These are phyloP conservation scores for Pygoscelis antarcticus DNA, from an alignment of 2,113 vertebrate species.

Conservation along the genomic window DNA sequence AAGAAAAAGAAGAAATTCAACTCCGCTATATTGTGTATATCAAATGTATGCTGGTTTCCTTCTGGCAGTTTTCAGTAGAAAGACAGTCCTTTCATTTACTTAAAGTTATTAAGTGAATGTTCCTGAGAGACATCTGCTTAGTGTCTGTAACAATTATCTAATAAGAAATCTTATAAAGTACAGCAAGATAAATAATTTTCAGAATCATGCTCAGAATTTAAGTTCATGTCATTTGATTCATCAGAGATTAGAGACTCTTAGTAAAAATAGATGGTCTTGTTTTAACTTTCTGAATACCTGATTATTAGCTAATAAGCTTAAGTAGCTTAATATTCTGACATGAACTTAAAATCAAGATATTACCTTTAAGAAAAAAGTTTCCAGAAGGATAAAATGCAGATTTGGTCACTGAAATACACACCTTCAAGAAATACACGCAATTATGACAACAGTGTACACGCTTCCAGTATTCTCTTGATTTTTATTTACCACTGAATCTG, in stretches of 20 bases:
- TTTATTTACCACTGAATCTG: background rate
- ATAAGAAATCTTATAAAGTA: background rate
- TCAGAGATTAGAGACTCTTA: background rate
- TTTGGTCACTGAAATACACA: background rate
- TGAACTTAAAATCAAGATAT: background rate
- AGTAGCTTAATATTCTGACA: background rate
- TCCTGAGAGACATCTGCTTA: background rate
- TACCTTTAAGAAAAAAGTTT: background rate
- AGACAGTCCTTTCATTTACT: background rate
- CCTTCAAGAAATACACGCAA: background rate
- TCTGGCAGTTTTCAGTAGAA: background rate
- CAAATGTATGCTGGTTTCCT: background rate
- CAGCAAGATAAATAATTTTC: background rate
- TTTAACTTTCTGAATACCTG: background rate
- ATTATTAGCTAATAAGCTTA: background rate
- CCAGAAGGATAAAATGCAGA: background rate
- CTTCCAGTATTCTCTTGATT: background rate
- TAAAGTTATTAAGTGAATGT: background rate
- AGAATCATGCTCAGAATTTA: background rate
- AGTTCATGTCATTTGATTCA: background rate
- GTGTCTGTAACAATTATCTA: background rate
- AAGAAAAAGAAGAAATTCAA: background rate
- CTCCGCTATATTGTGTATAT: background rate
- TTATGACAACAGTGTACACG: background rate
- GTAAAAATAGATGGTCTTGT: background rate